Conservation (phyloP, 1,140 invertebrate genomes). For the Drosophila lowei region DNA sequence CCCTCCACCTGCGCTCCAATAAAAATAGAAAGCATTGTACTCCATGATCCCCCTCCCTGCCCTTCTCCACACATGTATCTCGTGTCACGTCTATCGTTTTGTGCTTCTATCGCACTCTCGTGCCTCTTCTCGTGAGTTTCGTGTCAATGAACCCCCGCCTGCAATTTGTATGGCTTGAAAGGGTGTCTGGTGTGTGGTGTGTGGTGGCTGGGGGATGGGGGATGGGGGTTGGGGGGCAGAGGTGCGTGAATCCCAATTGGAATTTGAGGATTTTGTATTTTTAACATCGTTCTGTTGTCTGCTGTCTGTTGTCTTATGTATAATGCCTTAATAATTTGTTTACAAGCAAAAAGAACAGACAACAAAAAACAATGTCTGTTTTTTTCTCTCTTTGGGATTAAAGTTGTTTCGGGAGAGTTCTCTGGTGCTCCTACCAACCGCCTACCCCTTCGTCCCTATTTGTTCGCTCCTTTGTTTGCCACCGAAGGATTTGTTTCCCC, state of each 20-base stretch:
- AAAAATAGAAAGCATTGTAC: conserved; percentile 59
- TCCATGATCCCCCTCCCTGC: neutral
- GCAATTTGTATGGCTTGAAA: conserved; percentile 72
- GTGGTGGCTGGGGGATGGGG: too few species aligned
- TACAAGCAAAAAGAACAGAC: conserved; percentile 65
- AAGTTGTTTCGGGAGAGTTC: too few species aligned
- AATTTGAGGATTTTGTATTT: conserved; percentile 63
- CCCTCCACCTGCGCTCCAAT: conserved; percentile 39
- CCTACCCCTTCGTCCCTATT: neutral
- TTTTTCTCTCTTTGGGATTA: too few species aligned
- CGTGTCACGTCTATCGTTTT: conserved; percentile 19
- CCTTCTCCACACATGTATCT: neutral
- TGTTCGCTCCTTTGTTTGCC: conserved; percentile 26
- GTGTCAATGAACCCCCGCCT: conserved; percentile 79
- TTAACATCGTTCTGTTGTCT: conserved; percentile 40
- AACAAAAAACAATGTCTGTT: conserved; percentile 30
- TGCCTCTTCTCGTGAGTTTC: conserved; percentile 39
- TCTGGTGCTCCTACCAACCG: too few species aligned
- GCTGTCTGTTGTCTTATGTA: conserved; percentile 38
- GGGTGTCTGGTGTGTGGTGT: neutral
- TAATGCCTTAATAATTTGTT: conserved; percentile 77
- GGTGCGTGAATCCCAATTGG: conserved; percentile 30
- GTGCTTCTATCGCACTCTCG: too few species aligned
- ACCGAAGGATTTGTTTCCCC: conserved; percentile 35
- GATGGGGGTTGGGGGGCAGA: neutral